phyloP scores from a whole-genome alignment of 2,888 invertebrate genomes.

The Acleris laterana region DNA sequence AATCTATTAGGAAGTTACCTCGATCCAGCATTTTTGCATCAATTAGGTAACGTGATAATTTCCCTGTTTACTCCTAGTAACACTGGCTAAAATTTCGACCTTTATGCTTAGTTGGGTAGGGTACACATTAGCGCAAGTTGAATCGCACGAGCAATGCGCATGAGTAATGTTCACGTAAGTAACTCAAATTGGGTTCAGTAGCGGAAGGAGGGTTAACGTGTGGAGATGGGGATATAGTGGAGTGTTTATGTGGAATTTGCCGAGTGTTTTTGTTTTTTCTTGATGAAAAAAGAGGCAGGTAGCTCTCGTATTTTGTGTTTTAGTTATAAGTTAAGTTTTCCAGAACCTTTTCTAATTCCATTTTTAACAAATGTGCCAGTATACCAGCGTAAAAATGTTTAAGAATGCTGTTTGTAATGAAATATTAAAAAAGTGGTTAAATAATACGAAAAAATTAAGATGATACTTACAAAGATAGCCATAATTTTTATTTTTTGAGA shows the following conservation, averaged over 20 bases:
- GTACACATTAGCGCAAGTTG: not conserved
- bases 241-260: not conserved
- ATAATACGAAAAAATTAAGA: no score
- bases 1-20: not conserved
- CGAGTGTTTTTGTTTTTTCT: no score
- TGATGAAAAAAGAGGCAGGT: no score
- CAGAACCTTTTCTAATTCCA: no score
- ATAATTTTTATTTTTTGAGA: no score
- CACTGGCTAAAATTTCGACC: not conserved
- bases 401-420: no score
- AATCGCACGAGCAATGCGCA: not conserved
- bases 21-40: slow-evolving; percentile 21
- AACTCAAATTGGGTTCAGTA: slow-evolving; percentile 32
- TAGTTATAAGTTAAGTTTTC: no score
- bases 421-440: no score
- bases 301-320: no score
- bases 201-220: slow-evolving; percentile 15
- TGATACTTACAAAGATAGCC: no score
- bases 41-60: slow-evolving; percentile 32
- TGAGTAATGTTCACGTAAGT: slow-evolving; percentile 16
- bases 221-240: slow-evolving; percentile 11
- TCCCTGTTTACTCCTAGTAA: slow-evolving; percentile 23
- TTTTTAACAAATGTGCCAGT: no score
- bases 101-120: not conserved
- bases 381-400: no score